phyloP scores from a whole-genome alignment of 2,113 vertebrate genomes.

The Oreochromis tanganicae region DNA sequence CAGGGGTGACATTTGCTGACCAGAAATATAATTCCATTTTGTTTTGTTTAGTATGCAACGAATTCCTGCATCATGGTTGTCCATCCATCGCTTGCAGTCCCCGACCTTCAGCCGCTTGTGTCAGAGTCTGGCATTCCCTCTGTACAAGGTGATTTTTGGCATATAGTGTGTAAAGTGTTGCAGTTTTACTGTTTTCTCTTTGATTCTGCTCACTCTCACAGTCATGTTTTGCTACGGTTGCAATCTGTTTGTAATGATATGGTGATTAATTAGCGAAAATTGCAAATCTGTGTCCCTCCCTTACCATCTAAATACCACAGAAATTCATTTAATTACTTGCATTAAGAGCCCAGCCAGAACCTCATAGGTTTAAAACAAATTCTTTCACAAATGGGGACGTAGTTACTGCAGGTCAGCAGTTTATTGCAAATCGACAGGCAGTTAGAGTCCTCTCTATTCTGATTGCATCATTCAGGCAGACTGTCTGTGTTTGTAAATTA shows the following conservation, averaged over 20 bases:
- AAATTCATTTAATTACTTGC: background rate
- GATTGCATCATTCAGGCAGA: background rate
- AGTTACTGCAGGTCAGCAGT: background rate
- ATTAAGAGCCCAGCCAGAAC: background rate
- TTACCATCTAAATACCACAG: background rate
- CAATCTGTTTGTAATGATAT: background rate
- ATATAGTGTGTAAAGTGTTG: background rate
- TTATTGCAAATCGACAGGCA: background rate
- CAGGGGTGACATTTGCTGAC: background rate
- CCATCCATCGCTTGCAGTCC: constrained; percentile 65
- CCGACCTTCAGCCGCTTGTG: constrained; percentile 55
- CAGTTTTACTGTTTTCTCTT: background rate
- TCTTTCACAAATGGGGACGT: background rate
- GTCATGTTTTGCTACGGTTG: background rate
- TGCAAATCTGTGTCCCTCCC: background rate
- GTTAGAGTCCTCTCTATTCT: fast-evolving
- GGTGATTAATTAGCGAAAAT: background rate
- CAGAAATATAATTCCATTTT: background rate
- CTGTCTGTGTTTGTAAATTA: background rate
- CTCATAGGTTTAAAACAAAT: background rate
- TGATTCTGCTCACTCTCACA: background rate
- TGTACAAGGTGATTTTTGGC: constrained; percentile 65
- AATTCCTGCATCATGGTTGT: constrained; percentile 66
- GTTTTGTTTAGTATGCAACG: constrained; percentile 38
- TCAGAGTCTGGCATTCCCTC: constrained; percentile 60